phyloP scores from a whole-genome alignment of 2,113 vertebrate genomes.

The Pachyramphus minor region DNA sequence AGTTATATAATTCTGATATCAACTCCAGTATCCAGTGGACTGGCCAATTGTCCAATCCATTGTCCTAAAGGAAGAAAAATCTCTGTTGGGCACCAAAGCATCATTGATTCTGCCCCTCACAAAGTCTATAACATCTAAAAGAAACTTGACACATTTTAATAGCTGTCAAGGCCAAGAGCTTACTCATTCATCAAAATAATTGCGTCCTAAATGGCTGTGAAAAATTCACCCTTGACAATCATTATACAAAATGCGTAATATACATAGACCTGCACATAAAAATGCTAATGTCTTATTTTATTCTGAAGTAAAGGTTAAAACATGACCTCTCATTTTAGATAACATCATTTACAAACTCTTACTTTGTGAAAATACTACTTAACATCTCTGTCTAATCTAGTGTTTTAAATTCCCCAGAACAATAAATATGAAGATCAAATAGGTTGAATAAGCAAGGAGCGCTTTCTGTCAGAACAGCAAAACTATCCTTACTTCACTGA shows the following conservation, averaged over 20 bases:
- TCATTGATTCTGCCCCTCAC: background rate
- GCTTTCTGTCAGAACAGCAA: background rate
- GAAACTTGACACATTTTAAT: background rate
- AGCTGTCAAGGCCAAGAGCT: background rate
- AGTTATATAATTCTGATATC: background rate
- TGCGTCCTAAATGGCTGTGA: background rate
- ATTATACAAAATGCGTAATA: background rate
- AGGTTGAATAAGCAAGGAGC: background rate
- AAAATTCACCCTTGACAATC: background rate
- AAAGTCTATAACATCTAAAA: background rate
- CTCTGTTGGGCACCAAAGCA: background rate
- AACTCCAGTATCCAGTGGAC: background rate
- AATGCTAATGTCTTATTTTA: background rate
- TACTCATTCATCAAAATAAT: background rate
- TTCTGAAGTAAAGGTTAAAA: constrained; percentile 2
- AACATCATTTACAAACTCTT: background rate
- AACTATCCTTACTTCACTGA: background rate
- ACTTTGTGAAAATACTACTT: background rate
- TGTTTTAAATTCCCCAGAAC: background rate
- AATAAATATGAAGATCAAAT: background rate
- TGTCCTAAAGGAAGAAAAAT: background rate
- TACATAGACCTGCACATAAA: background rate
- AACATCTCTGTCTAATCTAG: background rate
- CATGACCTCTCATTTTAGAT: background rate
- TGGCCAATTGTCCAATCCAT: background rate